Evolutionary conservation across 30 jellyfish, hydroid and myxozoan genomes (phyloP).

Genomic region (Cassiopea xamachana): DNA sequence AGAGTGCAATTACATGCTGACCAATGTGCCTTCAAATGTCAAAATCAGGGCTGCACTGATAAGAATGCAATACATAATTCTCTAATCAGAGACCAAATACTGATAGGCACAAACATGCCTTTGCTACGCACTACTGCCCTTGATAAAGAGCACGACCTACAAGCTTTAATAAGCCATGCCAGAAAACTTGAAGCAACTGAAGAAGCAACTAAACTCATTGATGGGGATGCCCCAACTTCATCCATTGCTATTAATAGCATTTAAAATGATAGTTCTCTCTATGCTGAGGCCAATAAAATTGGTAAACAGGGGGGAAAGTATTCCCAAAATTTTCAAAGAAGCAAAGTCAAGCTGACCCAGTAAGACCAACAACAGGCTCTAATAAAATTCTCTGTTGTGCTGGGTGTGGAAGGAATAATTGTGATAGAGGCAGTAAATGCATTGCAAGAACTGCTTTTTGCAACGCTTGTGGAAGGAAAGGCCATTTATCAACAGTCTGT

Average conservation of each 20-base stretch:
- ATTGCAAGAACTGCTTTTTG: slow-evolving; percentile 17
- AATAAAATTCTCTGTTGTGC: slow-evolving; percentile 32
- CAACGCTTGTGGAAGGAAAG: slow-evolving; percentile 25
- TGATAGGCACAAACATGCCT: slow-evolving; percentile 21
- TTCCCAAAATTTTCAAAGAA: slow-evolving; percentile 16
- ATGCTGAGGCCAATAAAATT: slow-evolving; percentile 8
- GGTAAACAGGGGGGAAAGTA: slow-evolving; percentile 47
- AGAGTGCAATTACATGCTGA: slow-evolving; percentile 41
- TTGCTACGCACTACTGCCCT: not conserved
- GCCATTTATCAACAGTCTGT: slow-evolving; percentile 32
- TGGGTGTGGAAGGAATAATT: slow-evolving; percentile 35
- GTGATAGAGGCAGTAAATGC: slow-evolving; percentile 38
- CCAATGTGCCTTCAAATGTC: slow-evolving; percentile 38
- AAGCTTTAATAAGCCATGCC: slow-evolving; percentile 7
- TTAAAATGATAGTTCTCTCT: not conserved
- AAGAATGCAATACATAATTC: slow-evolving; percentile 10
- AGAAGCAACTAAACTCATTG: slow-evolving; percentile 37
- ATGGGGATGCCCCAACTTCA: slow-evolving; percentile 1
- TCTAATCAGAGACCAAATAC: slow-evolving; percentile 8
- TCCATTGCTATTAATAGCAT: slow-evolving; percentile 4
- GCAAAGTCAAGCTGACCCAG: slow-evolving; percentile 1
- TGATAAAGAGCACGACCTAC: slow-evolving; percentile 32
- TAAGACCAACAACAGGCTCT: slow-evolving; percentile 10
- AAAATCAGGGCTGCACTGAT: slow-evolving; percentile 14
- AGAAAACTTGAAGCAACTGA: slow-evolving; percentile 30